Percentiles rank a stretch among this genome's conserved stretches.
Evolutionary conservation across 2,888 invertebrate species (phyloP).

Genomic region (Acronicta leporina): DNA sequence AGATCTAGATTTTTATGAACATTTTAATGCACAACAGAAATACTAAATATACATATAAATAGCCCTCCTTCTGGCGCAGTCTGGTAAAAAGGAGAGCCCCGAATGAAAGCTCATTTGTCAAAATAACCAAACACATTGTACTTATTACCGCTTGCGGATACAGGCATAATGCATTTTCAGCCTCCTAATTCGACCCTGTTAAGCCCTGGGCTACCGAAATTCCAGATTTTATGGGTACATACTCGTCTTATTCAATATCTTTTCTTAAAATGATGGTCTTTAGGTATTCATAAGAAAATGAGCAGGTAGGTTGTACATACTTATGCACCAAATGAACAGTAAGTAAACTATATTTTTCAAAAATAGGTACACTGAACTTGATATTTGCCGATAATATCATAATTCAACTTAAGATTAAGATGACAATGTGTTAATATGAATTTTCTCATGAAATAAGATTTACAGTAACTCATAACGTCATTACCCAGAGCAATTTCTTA

Average conservation of each 20-base stretch:
- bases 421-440: conserved; percentile 65
- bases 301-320: conserved; percentile 6
- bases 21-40: too few relatives aligned
- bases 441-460: conserved; percentile 70
- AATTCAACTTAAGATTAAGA: conserved; percentile 62
- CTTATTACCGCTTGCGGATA: conserved; percentile 37
- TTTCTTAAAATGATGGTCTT: conserved; percentile 50
- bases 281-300: conserved; percentile 55
- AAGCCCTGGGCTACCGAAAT: conserved; percentile 83
- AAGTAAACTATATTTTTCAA: conserved; percentile 48
- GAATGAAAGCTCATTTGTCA: conserved; percentile 20
- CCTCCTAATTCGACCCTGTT: conserved; percentile 67
- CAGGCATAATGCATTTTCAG: conserved; percentile 52
- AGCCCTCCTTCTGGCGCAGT: too few relatives aligned
- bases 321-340: conserved; percentile 8
- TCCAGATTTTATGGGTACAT: conserved; percentile 68
- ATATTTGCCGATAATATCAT: conserved; percentile 26
- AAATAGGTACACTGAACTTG: conserved; percentile 34
- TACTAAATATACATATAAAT: too few relatives aligned
- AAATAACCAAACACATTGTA: conserved; percentile 43
- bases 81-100: conserved; percentile 8
- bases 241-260: conserved; percentile 67
- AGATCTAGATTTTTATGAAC: too few relatives aligned
- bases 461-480: conserved; percentile 75
- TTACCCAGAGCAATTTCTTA: conserved; percentile 80